These are phyloP conservation scores for Myotis myotis DNA, from an alignment of 2,797 vertebrate species.

Conservation along the genomic window DNA sequence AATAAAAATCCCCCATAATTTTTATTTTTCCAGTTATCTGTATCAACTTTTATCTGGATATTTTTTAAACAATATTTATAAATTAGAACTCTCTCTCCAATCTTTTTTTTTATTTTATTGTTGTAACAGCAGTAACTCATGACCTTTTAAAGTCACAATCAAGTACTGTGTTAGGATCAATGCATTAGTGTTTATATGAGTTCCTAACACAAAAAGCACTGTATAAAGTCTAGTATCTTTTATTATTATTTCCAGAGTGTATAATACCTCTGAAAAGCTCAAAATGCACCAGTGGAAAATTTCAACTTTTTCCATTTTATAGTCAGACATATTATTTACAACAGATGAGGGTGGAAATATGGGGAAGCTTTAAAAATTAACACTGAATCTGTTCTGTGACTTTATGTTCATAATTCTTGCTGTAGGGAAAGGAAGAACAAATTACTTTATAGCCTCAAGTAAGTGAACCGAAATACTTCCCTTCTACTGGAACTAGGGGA, in stretches of 20 bases:
- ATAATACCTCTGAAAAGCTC: conserved; percentile 73
- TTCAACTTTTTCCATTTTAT: conserved; percentile 69
- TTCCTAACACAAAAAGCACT: conserved; percentile 71
- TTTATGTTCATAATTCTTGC: conserved; percentile 59
- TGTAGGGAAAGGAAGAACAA: conserved; percentile 56
- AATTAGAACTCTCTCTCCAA: conserved; percentile 10
- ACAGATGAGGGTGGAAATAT: conserved; percentile 22
- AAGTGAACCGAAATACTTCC: conserved; percentile 45
- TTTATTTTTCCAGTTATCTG: conserved; percentile 57
- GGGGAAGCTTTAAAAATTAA: conserved; percentile 58
- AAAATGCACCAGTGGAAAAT: conserved; percentile 71
- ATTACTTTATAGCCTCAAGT: conserved; percentile 47
- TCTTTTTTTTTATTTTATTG: not conserved
- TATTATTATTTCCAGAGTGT: conserved; percentile 72
- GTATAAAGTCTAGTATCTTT: conserved; percentile 68
- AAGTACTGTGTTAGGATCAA: conserved; percentile 78
- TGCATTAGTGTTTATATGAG: conserved; percentile 77
- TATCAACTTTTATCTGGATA: conserved; percentile 51
- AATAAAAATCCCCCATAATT: conserved; percentile 17
- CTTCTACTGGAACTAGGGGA: conserved; percentile 29
- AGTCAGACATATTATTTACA: conserved; percentile 63
- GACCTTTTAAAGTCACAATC: conserved; percentile 80
- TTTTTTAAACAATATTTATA: conserved; percentile 65
- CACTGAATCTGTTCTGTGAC: conserved; percentile 57
- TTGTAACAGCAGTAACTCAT: conserved; percentile 73